phyloP scores from a whole-genome alignment of 1,140 invertebrate genomes.

The Trichoplusia ni region DNA sequence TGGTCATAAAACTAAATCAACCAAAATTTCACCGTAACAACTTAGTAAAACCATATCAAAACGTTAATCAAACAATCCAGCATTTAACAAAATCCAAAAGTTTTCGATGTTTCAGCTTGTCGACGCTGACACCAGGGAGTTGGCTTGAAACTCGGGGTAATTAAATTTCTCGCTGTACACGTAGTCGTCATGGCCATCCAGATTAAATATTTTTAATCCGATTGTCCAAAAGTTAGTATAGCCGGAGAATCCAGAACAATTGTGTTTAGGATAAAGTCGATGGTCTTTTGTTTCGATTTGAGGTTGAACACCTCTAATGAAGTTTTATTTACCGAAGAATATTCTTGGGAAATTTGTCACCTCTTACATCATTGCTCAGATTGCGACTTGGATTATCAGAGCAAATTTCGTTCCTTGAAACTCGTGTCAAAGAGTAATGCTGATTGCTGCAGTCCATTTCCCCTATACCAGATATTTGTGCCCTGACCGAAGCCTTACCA shows the following conservation, averaged over 20 bases:
- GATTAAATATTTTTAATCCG: slow-evolving; percentile 20
- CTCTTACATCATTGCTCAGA: too few species aligned
- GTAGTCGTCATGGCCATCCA: neutral
- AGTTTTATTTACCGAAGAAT: too few species aligned
- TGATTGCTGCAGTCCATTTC: too few species aligned
- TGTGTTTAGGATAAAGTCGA: neutral
- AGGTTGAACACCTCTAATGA: too few species aligned
- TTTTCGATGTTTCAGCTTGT: slow-evolving; percentile 7
- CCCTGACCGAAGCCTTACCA: too few species aligned
- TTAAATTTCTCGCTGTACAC: neutral
- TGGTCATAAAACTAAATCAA: too few species aligned
- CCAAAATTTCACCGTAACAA: neutral
- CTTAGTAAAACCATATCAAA: neutral
- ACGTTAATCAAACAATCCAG: neutral
- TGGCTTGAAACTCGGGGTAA: neutral
- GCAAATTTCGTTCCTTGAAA: too few species aligned
- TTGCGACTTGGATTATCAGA: too few species aligned
- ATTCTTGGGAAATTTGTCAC: too few species aligned
- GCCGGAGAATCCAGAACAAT: neutral
- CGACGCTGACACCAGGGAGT: neutral
- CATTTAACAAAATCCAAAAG: neutral
- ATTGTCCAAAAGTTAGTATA: slow-evolving; percentile 15
- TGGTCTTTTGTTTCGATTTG: neutral
- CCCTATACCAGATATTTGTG: too few species aligned
- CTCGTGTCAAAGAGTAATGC: too few species aligned